phyloP scores from a whole-genome alignment of 2,888 invertebrate genomes.

The Hyposoter didymator region DNA sequence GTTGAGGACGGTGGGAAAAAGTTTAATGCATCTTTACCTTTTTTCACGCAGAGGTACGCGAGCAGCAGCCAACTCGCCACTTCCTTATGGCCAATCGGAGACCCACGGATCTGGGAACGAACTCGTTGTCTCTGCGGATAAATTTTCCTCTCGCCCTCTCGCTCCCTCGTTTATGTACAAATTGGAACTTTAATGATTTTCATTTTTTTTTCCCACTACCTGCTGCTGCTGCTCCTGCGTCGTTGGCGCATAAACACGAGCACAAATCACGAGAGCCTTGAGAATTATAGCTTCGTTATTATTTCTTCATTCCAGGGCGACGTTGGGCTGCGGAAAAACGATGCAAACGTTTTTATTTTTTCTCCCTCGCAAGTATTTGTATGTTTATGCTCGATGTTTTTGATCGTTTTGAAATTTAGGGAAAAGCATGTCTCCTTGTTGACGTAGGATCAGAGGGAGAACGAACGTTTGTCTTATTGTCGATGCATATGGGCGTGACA shows the following conservation, averaged over 20 bases:
- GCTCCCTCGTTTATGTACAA: neutral
- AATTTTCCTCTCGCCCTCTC: conserved; percentile 15
- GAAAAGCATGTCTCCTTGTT: conserved; percentile 47
- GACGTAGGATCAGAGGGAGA: conserved; percentile 47
- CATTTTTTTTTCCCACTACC: conserved; percentile 28
- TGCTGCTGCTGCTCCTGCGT: conserved; percentile 22
- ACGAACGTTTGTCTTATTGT: neutral
- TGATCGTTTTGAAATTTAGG: conserved; percentile 21
- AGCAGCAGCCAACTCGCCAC: conserved; percentile 46
- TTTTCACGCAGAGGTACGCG: conserved; percentile 18
- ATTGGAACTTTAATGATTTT: conserved; percentile 42
- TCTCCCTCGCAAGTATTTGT: conserved; percentile 25
- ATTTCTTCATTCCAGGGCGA: conserved; percentile 29
- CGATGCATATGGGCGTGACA: conserved; percentile 59
- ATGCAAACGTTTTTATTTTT: conserved; percentile 37
- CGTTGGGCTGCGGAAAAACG: conserved; percentile 33
- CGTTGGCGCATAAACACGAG: neutral
- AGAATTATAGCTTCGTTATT: conserved; percentile 23
- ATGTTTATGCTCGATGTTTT: conserved; percentile 12
- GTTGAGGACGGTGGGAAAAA: conserved; percentile 36
- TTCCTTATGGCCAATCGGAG: conserved; percentile 62
- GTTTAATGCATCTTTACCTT: conserved; percentile 19
- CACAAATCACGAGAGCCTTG: conserved; percentile 9
- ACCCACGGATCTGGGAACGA: conserved; percentile 32
- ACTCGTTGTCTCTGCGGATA: conserved; percentile 27